A percentile compares a stretch with the other conserved stretches of the same genome.
Evolutionary conservation across 2,113 vertebrate genomes (phyloP).

Genomic region (Archocentrus centrarchus): DNA sequence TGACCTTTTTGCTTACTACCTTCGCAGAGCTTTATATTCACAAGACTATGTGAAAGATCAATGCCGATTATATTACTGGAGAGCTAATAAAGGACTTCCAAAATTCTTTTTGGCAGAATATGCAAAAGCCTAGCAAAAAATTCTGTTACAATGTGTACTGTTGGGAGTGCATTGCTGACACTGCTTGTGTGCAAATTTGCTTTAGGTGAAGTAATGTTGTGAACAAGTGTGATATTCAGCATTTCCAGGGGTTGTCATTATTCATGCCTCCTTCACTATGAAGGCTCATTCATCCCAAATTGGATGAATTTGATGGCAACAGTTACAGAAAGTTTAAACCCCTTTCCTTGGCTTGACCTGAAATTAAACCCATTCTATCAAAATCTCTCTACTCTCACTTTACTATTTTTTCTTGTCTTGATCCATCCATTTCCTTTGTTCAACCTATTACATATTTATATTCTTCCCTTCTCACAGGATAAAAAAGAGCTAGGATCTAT

Average conservation of each 20-base stretch:
- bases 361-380: conserved; percentile 19
- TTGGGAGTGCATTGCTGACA: background rate
- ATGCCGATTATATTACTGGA: background rate
- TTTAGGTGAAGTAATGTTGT: conserved; percentile 12
- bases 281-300: background rate
- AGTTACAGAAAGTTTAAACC: conserved; percentile 1
- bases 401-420: background rate
- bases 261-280: conserved; percentile 11
- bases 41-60: conserved; percentile 27
- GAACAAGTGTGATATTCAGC: conserved; percentile 8
- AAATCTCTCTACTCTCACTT: background rate
- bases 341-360: background rate
- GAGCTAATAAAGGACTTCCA: conserved; percentile 20
- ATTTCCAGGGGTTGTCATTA: conserved; percentile 11
- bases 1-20: conserved; percentile 3
- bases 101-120: conserved; percentile 38
- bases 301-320: background rate
- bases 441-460: conserved; percentile 6
- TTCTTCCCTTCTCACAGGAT: background rate
- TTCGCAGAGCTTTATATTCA: background rate
- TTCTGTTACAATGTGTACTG: background rate
- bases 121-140: conserved; percentile 18
- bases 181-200: conserved; percentile 17
- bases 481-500: background rate
- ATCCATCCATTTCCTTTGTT: conserved; percentile 2